phyloP scores from a whole-genome alignment of 2,113 vertebrate species.

The Thamnaconus septentrionalis region DNA sequence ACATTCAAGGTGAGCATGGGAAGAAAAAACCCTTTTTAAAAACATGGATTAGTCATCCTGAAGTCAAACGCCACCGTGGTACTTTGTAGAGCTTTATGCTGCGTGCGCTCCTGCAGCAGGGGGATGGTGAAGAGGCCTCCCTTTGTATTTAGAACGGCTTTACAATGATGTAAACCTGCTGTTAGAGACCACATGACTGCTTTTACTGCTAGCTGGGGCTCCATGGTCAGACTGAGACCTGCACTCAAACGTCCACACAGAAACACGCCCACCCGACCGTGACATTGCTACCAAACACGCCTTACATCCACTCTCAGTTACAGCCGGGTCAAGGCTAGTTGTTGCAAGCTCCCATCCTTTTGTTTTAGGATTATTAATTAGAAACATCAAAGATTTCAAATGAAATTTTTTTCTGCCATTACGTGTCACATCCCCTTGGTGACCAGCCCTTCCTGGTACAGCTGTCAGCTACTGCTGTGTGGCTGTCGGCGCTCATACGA shows the following conservation, averaged over 20 bases:
- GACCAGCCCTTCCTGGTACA: constrained; percentile 38
- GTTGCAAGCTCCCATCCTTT: too few relatives aligned
- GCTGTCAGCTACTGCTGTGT: constrained; percentile 41
- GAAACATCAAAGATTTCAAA: background rate
- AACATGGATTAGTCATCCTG: too few relatives aligned
- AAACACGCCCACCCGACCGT: constrained; percentile 16
- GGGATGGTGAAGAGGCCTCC: constrained; percentile 20
- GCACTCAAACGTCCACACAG: constrained; percentile 19
- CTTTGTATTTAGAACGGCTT: constrained; percentile 33
- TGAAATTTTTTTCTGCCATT: background rate
- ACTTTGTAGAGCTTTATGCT: background rate
- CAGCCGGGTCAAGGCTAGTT: constrained; percentile 12
- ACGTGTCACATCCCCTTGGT: background rate
- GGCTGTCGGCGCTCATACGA: constrained; percentile 58
- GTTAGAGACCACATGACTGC: constrained; percentile 36
- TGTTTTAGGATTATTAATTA: too few relatives aligned
- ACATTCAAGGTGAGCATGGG: too few relatives aligned
- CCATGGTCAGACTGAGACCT: constrained; percentile 5
- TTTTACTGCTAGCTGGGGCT: constrained; percentile 21
- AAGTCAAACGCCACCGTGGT: too few relatives aligned
- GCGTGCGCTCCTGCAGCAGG: constrained; percentile 6
- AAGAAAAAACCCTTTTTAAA: too few relatives aligned
- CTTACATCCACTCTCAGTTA: constrained; percentile 8
- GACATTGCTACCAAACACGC: constrained; percentile 13
- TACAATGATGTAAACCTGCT: constrained; percentile 51